Evolutionary conservation across 2,797 vertebrate species (phyloP).

Genomic region (Monodelphis domestica): DNA sequence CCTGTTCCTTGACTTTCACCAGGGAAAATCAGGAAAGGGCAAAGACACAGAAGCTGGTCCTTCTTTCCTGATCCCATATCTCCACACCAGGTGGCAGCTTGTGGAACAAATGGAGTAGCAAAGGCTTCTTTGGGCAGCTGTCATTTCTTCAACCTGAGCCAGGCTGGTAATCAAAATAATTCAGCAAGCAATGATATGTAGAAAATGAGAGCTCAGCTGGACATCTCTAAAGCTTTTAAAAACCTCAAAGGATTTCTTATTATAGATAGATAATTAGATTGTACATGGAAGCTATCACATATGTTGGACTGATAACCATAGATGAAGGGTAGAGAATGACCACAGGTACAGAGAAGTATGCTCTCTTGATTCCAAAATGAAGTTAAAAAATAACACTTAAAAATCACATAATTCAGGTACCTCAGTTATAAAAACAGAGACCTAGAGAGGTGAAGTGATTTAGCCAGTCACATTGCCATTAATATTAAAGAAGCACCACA

Average conservation of each 20-base stretch:
- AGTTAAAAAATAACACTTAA: neutral
- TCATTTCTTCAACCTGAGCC: slow-evolving; percentile 50
- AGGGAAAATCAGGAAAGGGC: neutral
- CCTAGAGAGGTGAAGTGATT: neutral
- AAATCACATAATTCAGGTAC: neutral
- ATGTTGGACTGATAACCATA: neutral
- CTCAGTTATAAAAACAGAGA: neutral
- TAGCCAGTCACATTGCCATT: neutral
- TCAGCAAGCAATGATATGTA: slow-evolving; percentile 72
- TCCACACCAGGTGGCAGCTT: neutral
- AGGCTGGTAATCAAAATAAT: slow-evolving; percentile 79
- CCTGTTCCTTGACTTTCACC: neutral
- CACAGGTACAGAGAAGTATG: neutral
- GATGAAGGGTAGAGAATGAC: neutral
- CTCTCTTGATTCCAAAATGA: neutral
- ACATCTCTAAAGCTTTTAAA: slow-evolving; percentile 71
- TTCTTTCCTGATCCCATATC: fast-evolving
- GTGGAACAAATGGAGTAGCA: neutral
- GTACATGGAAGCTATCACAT: neutral
- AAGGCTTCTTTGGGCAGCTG: slow-evolving; percentile 36
- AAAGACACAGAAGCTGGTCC: neutral
- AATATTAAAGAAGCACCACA: neutral
- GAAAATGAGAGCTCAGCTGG: slow-evolving; percentile 80
- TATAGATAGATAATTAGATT: slow-evolving; percentile 67
- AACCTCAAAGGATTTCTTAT: slow-evolving; percentile 74